Evolutionary conservation across 2,113 vertebrate genomes (phyloP), one percentile per base, ranked within the genome.

Genomic region (Lagenorhynchus albirostris): DNA sequence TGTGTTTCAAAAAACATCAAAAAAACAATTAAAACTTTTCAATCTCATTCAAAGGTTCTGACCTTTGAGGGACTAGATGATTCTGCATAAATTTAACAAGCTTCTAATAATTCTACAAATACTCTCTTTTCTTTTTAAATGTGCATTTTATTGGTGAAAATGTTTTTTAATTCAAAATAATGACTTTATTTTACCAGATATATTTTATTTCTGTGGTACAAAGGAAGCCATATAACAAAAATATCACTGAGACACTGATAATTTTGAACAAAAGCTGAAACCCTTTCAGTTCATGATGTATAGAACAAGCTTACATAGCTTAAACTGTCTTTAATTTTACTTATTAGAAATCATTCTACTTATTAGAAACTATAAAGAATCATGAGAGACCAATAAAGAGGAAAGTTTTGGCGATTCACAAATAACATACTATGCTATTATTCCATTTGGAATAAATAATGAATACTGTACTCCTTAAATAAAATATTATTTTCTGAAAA

Each of bases 381-480:
- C 12, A 88, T 26, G 70, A 94, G 18, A 81, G 36, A 91, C 9
- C 33, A 96, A 80, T 41, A 80, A 76, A 62, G 25, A 92, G 47
- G 81, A 82, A 91, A 80, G 50, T 18, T 81, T 81, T 89, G 33
- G 17, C 90, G 31, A 90, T 73, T 91, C 53, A 60, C 26, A 83
- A 91, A 94, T 58, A 76, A 83, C n/a, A 83, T 68, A 80, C 13
- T 82, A 67, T 71, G 41, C 23, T 88, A 83, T 80, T 71, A 83
- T 71, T 94, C 31, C 38, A 91, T 67, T 88, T 90, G 36, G 67
- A 96, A 92, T 55, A 95, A 96, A 96, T 70, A 95, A 92, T 95
- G 65, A 82, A 38, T 85, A 83, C 29, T 76, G 12, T 65, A 82
- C 58, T 67, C 36, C 17, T 88, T 10, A 91, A 94, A 92, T 95